Percentiles rank a stretch among this genome's conserved stretches.
These are phyloP conservation scores for Larimichthys crocea DNA, from an alignment of 2,113 vertebrate genomes.

Conservation along the genomic window DNA sequence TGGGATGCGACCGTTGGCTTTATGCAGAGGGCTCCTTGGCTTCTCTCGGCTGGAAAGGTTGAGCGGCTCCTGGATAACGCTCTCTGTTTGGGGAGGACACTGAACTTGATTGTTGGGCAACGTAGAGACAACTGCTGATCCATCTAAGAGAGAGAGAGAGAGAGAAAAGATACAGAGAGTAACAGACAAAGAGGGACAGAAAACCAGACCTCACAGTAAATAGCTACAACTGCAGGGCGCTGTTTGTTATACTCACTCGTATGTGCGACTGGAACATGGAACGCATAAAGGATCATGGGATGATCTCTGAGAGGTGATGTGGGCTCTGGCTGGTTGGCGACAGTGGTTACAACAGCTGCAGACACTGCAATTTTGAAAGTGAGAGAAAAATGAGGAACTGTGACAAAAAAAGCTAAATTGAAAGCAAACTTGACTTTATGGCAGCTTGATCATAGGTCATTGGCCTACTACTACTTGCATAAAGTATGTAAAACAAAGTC, in stretches of 20 bases:
- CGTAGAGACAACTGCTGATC: constrained; percentile 1
- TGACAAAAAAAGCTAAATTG: constrained; percentile 44
- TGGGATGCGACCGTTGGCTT: constrained; percentile 82
- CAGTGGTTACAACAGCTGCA: constrained; percentile 1
- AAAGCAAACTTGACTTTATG: constrained; percentile 71
- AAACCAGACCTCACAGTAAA: not conserved
- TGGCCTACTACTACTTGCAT: not conserved
- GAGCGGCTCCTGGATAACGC: constrained; percentile 73
- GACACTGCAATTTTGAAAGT: not conserved
- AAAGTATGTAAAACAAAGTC: not conserved
- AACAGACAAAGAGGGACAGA: no score
- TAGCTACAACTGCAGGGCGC: not conserved
- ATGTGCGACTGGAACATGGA: constrained; percentile 1
- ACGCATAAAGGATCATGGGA: not conserved
- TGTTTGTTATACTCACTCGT: constrained; percentile 43
- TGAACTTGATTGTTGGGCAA: constrained; percentile 10
- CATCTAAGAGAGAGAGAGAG: constrained; percentile 4
- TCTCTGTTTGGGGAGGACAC: not conserved
- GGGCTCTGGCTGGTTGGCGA: constrained; percentile 5
- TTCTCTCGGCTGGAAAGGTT: constrained; percentile 79
- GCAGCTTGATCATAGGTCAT: not conserved
- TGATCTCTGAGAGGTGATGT: constrained; percentile 14
- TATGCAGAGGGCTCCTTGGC: constrained; percentile 42
- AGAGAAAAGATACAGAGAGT: not conserved
- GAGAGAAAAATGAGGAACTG: constrained; percentile 61